Percentiles rank a stretch among this genome's conserved stretches.
Evolutionary conservation across 23 tunicate genomes (phyloP).

Genomic region (Trididemnum nubilum): DNA sequence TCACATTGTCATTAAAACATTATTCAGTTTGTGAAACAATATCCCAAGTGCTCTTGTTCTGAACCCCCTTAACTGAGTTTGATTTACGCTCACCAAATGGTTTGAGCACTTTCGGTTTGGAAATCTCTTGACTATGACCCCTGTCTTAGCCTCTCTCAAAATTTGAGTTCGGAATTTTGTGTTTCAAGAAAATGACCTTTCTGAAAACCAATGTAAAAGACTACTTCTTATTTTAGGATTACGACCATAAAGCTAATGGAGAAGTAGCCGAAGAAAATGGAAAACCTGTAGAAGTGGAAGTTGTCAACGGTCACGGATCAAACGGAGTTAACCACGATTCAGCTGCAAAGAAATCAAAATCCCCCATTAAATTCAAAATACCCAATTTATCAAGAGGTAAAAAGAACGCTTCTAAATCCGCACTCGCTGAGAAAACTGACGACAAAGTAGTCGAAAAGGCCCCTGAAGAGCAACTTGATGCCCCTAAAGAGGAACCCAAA

Average conservation of each 20-base stretch:
- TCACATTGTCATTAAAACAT: too few relatives aligned
- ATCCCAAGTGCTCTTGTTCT: too few relatives aligned
- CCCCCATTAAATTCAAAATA: slow-evolving; percentile 52
- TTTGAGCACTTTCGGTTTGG: too few relatives aligned
- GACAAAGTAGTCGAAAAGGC: slow-evolving; percentile 55
- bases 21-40: too few relatives aligned
- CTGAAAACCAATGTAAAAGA: too few relatives aligned
- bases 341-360: slow-evolving; percentile 40
- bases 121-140: too few relatives aligned
- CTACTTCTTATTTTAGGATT: slow-evolving; percentile 41
- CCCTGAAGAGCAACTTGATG: background rate
- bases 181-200: too few relatives aligned
- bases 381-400: slow-evolving; percentile 28
- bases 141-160: too few relatives aligned
- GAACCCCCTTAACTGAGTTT: too few relatives aligned
- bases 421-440: slow-evolving; percentile 19
- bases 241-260: slow-evolving; percentile 54
- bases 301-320: slow-evolving; percentile 44
- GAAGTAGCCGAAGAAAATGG: slow-evolving; percentile 32
- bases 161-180: too few relatives aligned
- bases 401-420: slow-evolving; percentile 1
- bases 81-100: too few relatives aligned
- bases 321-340: slow-evolving; percentile 30
- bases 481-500: background rate
- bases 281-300: slow-evolving; percentile 26